phyloP scores from a whole-genome alignment of 2,113 vertebrate genomes.

The Bubo blakistoni region DNA sequence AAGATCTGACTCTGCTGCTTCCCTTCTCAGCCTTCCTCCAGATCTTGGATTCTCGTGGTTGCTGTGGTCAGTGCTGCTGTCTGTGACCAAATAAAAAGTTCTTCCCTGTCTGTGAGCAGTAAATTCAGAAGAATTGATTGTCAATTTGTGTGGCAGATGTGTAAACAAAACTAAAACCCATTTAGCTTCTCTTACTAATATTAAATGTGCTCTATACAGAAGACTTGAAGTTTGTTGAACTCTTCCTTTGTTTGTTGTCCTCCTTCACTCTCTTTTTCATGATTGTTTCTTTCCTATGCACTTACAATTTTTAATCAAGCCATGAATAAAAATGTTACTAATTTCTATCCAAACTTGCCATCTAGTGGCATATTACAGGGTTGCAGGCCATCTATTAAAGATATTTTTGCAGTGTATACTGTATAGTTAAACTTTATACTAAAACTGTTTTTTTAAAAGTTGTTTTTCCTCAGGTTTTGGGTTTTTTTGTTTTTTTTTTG shows the following conservation, averaged over 20 bases:
- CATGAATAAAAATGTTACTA: neutral
- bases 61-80: neutral
- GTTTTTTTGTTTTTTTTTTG: neutral
- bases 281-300: neutral
- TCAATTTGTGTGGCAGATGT: neutral
- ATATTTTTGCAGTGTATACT: neutral
- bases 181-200: neutral
- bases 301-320: neutral
- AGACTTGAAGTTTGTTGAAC: neutral
- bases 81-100: neutral
- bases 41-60: neutral
- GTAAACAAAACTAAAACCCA: neutral
- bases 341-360: conserved; percentile 42
- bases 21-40: neutral
- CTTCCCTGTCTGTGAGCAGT: neutral
- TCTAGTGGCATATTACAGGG: conserved; percentile 33
- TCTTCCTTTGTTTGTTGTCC: neutral
- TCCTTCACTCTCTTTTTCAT: neutral
- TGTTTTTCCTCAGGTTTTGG: neutral
- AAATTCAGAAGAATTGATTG: neutral
- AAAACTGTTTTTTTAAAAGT: too few relatives aligned
- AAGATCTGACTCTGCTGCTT: neutral
- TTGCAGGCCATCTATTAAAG: neutral
- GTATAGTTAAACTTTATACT: neutral
- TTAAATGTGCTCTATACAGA: neutral